Evolutionary conservation across 2,113 vertebrate species (phyloP).

Genomic region (Pelobates fuscus): DNA sequence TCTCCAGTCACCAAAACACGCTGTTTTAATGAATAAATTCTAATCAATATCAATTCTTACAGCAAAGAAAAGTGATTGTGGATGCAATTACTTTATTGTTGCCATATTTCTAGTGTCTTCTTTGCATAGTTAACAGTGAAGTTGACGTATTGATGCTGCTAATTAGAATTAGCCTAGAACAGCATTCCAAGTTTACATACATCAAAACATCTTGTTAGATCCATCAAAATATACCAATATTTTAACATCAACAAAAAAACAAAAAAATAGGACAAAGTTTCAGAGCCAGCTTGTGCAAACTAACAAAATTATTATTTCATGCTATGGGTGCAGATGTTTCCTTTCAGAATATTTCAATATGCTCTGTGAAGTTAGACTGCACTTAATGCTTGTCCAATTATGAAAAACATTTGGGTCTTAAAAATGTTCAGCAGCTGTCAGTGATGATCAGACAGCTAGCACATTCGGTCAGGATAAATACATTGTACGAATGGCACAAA

Average conservation of each 20-base stretch:
- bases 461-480: neutral
- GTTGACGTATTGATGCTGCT: no score
- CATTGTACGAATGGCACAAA: neutral
- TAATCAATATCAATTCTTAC: no score
- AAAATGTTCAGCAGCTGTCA: constrained; percentile 6
- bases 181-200: neutral
- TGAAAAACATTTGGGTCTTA: constrained; percentile 5
- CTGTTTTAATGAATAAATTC: no score
- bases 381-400: neutral
- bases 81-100: no score
- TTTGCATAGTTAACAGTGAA: no score
- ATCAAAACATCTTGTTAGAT: neutral
- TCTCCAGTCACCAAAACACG: no score
- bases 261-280: no score
- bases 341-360: constrained; percentile 6
- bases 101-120: no score
- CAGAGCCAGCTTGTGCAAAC: neutral
- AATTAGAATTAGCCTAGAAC: no score
- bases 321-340: neutral
- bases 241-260: neutral
- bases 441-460: neutral
- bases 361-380: neutral
- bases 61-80: no score
- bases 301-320: constrained; percentile 2
- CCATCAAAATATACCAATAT: neutral